Conservation (phyloP, 2,888 invertebrate genomes). For the Drosophila demipolita region DNA sequence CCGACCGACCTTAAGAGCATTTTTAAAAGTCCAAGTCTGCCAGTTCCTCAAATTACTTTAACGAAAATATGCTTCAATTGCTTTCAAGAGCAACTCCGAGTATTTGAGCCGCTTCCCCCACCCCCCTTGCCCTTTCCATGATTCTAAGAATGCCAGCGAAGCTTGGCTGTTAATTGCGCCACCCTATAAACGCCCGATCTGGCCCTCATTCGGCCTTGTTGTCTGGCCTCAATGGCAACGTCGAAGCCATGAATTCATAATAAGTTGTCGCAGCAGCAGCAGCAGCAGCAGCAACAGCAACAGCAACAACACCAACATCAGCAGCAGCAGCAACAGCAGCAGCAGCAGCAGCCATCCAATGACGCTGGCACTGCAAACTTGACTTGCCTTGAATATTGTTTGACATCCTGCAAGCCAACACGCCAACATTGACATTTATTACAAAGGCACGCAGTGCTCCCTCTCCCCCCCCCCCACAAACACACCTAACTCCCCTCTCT, state of each 20-base stretch:
- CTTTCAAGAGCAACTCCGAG: background rate
- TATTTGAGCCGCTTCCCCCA: conserved; percentile 3
- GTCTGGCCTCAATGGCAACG: conserved; percentile 13
- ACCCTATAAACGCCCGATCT: background rate
- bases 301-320: background rate
- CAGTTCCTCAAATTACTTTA: background rate
- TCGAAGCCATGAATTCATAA: conserved; percentile 56
- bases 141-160: background rate
- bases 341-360: conserved; percentile 15
- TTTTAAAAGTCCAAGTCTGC: background rate
- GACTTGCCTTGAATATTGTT: conserved; percentile 32
- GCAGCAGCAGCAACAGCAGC: conserved; percentile 25
- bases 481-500: background rate
- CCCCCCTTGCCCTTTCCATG: background rate
- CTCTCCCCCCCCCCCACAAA: background rate
- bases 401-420: conserved; percentile 34
- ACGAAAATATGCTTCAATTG: conserved; percentile 8
- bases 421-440: conserved; percentile 35
- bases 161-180: conserved; percentile 30
- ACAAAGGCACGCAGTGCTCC: background rate
- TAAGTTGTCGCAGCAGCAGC: conserved; percentile 17
- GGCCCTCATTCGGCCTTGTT: background rate
- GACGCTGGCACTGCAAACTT: conserved; percentile 19
- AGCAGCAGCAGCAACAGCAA: conserved; percentile 20
- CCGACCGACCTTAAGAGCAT: background rate